These are phyloP conservation scores for Scolopax rusticola DNA, from an alignment of 2,797 vertebrate genomes.

Conservation along the genomic window DNA sequence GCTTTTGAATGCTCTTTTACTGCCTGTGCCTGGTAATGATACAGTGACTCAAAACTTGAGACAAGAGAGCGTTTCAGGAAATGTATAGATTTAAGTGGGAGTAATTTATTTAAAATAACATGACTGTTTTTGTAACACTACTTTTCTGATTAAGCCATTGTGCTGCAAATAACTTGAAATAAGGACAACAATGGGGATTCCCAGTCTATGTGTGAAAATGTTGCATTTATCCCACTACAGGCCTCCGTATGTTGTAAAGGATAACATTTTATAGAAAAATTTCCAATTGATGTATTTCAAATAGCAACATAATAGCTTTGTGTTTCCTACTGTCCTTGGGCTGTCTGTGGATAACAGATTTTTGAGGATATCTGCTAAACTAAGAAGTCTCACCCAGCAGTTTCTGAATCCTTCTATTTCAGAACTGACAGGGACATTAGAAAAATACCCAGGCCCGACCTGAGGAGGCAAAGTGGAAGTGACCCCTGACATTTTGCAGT, in stretches of 20 bases:
- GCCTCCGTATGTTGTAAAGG: not conserved
- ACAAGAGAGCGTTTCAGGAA: slow-evolving; percentile 37
- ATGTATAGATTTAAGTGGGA: slow-evolving; percentile 59
- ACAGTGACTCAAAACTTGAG: slow-evolving; percentile 59
- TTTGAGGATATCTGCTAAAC: not conserved
- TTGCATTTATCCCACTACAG: not conserved
- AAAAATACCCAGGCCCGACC: not conserved
- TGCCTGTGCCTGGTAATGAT: slow-evolving; percentile 25
- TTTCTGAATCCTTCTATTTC: not conserved
- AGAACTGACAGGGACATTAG: too few species aligned
- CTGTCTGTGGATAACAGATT: not conserved
- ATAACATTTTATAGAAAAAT: not conserved
- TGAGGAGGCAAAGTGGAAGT: not conserved
- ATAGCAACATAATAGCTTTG: not conserved
- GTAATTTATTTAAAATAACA: slow-evolving; percentile 52
- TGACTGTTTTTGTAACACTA: not conserved
- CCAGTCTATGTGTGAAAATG: not conserved
- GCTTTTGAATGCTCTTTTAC: slow-evolving; percentile 47
- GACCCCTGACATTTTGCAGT: not conserved
- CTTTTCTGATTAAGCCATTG: slow-evolving; percentile 38
- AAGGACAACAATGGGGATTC: not conserved
- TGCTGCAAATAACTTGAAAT: slow-evolving; percentile 16
- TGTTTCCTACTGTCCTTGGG: not conserved
- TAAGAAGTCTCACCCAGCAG: not conserved
- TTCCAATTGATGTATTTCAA: not conserved